Evolutionary conservation across 2,888 invertebrate genomes (phyloP).

Genomic region (Aphidoletes aphidimyza): DNA sequence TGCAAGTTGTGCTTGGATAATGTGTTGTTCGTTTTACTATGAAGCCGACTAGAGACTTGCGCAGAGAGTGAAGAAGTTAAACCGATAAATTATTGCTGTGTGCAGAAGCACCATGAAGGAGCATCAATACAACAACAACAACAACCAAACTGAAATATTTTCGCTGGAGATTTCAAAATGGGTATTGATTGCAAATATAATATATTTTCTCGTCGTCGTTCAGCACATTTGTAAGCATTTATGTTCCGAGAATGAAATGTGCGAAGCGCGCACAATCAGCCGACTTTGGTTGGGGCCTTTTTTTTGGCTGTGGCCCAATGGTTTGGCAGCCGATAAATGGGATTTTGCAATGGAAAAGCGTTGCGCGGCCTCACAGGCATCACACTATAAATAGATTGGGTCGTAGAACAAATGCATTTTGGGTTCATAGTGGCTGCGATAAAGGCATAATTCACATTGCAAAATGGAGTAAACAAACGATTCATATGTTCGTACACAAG

Average conservation of each 20-base stretch:
- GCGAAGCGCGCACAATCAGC: too few species aligned
- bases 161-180: neutral
- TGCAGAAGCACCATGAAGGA: constrained; percentile 1
- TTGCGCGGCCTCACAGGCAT: too few species aligned
- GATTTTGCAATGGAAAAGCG: too few species aligned
- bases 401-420: constrained; percentile 6
- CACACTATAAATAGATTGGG: constrained; percentile 36
- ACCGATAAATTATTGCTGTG: constrained; percentile 11
- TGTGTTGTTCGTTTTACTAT: too few species aligned
- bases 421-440: neutral
- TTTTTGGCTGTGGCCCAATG: too few species aligned
- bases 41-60: neutral
- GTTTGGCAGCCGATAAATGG: too few species aligned
- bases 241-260: too few species aligned
- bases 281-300: too few species aligned
- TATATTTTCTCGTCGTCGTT: too few species aligned
- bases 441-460: constrained; percentile 26
- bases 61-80: neutral
- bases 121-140: neutral
- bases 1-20: too few species aligned
- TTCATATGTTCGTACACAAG: constrained; percentile 25
- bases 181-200: constrained; percentile 2
- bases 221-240: too few species aligned
- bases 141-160: constrained; percentile 34
- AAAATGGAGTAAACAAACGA: constrained; percentile 36